Evolutionary conservation across 2,113 vertebrate genomes (phyloP), one percentile per base, ranked within the genome.

Genomic region (Eudorcas thomsonii): DNA sequence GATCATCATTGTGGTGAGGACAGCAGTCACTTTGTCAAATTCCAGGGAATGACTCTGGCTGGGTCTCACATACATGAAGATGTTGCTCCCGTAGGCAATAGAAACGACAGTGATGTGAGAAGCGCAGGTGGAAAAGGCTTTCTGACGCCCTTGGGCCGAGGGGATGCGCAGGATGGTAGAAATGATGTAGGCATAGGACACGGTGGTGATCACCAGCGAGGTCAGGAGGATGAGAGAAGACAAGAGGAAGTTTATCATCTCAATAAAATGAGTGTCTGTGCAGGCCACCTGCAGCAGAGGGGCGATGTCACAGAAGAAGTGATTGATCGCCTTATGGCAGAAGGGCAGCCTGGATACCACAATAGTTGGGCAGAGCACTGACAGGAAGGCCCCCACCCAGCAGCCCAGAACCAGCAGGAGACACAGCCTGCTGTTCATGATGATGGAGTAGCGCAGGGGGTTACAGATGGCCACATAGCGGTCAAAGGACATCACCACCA

Each of bases 31-130:
- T 5, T 96, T 96, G 59, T 97, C 91, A 91, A 95, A 97, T 28
- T 94, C 88, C 45, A 94, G 21, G 0, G 82, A 90, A 8, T 48
- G 25, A 39, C 78, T 93, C 93, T 97, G 96, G 39, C 45, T 96
- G 23, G 95, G 97, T 39, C 95, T 87, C 50, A 95, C 90, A 6
- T 98, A 95, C 87, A 90, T 95, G 93, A 98, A 98, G 78, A 96
- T 97, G 36, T 82, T 88, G 59, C 95, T 95, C 8, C 88, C 83
- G 0, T 96, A 98, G 23, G 93, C 91, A 5, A 94, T 92, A 23
- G 96, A 97, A 7, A 80, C 1, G 0, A 80, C 77, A 2, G 43
- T 48, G 43, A 80, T 80, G 77, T 80, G 77, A 28, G 77, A 80
- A 17, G 26, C 4, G 2, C 77, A 80, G 43, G 77, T 48, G 26